phyloP scores from a whole-genome alignment of 2,113 vertebrate species.

The Progne subis region DNA sequence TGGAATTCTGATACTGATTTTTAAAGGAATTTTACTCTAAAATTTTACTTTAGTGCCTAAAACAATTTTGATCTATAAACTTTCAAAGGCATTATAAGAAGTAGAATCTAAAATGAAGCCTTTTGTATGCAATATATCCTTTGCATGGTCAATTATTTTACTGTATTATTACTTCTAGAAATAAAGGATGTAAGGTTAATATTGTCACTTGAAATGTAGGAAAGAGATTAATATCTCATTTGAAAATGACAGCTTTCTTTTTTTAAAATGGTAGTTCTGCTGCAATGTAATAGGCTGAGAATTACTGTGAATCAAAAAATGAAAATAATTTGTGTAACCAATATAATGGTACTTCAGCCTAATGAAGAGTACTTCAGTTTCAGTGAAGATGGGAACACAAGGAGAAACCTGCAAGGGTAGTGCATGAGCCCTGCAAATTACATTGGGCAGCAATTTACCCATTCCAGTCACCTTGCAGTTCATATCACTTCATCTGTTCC shows the following conservation, averaged over 20 bases:
- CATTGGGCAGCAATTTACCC: neutral
- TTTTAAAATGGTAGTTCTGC: neutral
- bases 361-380: constrained; percentile 24
- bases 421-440: neutral
- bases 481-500: neutral
- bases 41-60: neutral
- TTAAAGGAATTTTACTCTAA: neutral
- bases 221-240: neutral
- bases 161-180: neutral
- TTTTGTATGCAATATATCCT: neutral
- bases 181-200: neutral
- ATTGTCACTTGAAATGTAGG: neutral
- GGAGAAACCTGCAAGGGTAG: neutral
- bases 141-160: neutral
- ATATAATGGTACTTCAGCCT: neutral
- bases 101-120: neutral
- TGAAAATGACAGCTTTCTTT: neutral
- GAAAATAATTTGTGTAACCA: neutral
- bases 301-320: neutral
- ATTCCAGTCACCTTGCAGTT: neutral
- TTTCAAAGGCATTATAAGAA: neutral
- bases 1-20: neutral
- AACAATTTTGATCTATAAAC: neutral
- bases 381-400: neutral
- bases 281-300: neutral